Base-by-base conservation (phyloP, 2,797 vertebrate species). In the Uromys caudimaculatus region DNA sequence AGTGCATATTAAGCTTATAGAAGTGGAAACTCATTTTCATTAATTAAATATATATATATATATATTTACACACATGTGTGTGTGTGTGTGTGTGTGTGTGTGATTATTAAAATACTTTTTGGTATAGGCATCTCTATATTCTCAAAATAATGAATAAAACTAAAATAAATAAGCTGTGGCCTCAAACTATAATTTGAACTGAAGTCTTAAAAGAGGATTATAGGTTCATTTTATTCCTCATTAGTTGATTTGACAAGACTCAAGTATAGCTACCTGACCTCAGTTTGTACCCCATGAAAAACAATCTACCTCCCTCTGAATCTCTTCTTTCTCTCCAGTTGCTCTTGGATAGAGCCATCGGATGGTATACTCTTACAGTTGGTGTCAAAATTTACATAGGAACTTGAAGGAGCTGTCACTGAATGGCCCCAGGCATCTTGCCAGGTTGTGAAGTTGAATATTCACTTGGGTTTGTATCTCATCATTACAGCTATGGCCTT, bases 361-460 rank as follows among this genome's bases (percentile, higher is more conserved):
- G 90, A 79, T 78, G 69, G 93, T 90, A 64, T 76, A 52, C 50
- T 64, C 35, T 95, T 85, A 93, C n/a, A 93, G 64, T 96, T 77
- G 38, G 29, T 96, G 91, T 97, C 95, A 97, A 87, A 88, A 93
- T 92, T 96, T 96, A 93, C 96, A 95, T 21, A 92, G 85, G 52
- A 94, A 90, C 27, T 0, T 88, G 92, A 95, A 92, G 3, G 60
- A 96, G 75, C 89, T 95, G 78, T 92, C 96, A 97, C 77, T 92
- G 89, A 89, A 73, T 96, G 82, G 93, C 82, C 96, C 84, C 44
- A 93, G 97, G 96, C 93, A 69, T 94, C 84, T 87, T 95, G 96
- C 95, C 96, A 97, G 89, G 90, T 90, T 97, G 90, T 91, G 88
- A 97, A 96, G 95, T 82, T 93, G 96, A 96, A 96, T 97, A 96